Base-by-base conservation (phyloP, 1,140 invertebrate species). In the Magallana ariakensis region DNA sequence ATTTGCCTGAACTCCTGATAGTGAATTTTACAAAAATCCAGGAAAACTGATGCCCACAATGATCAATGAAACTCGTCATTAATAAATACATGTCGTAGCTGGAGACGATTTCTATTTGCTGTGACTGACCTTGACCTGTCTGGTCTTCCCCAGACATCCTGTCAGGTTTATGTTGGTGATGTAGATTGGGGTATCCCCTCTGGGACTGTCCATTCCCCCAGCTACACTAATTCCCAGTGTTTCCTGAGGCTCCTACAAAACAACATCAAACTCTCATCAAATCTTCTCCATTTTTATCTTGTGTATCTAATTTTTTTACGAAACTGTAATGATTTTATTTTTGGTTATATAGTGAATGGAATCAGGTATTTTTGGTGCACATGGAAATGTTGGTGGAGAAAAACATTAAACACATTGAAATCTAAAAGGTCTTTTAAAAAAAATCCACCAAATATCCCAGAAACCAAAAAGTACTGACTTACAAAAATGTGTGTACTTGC, bases 171-270 rank as follows among this genome's bases (percentile, higher is more conserved):
- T 95, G 89, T 95, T 95, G 13, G 95, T 95, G 80, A 96, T 94
- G 90, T 95, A 96, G 57, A 96, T 94, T 19, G 95, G 95, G 15
- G 94, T 95, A 90, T 95, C 95, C 19, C 95, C 95, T 85, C 95
- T 91, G 58, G 94, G 95, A 88, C 94, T 95, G 70, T 91, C 92
- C 16, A 95, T 80, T 0, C 95, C 95, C 26, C 95, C 95, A 57
- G 95, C 95, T 80, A 96, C 95, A 87, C 95, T 94, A 91, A 96
- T 94, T n/a, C 95, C 95, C 60, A 96, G 90, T 22, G 92, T 94
- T 91, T 96, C 95, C 80, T 89, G 84, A 0, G 90, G 86, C 81
- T 94, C 93, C 94, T 95, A 86, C 4, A 87, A 85, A 85, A 60
- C 13, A 26, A 26, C 22, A 83, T 85, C n/a, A 84, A 46, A 46